Evolutionary conservation across 2,113 vertebrate genomes (phyloP), one percentile per base, ranked within the genome.

Genomic region (Camelus bactrianus): DNA sequence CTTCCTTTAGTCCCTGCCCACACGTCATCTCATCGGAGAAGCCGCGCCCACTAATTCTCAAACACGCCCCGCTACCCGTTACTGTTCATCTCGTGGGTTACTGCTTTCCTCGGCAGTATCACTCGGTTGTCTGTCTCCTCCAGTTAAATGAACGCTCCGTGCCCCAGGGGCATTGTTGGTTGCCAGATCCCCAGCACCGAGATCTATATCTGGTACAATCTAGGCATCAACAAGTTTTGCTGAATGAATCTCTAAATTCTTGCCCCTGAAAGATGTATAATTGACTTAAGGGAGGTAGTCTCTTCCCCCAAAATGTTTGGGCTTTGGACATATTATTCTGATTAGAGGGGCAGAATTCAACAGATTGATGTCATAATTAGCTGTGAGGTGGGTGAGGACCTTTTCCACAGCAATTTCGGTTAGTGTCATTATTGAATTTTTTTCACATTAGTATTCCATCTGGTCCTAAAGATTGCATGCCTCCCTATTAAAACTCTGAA

Each of bases 401-500:
- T 89, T 94, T 88, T 62, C 58, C 24, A 79, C 28, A 60, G 38
- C 70, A 72, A 50, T 95, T 70, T 84, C 81, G 91, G 58, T 48
- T 72, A 6, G 92, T 67, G 67, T 70, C 70, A 86, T 81, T 88
- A 89, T n/a, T 77, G 89, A 86, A 56, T 82, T 62, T 89, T 91
- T 92, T 80, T 89, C 38, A 70, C n/a, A 46, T 86, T 85, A 76
- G 28, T 93, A 90, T 84, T 62, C 56, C 24, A 58, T 22, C 32
- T 86, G 52, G 26, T 79, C 56, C 50, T 79, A 32, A 87, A 94
- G 42, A 87, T 72, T 60, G 26, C 70, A 75, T 90, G 73, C 46
- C 54, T 89, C 67, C 46, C 64, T 75, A 9, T 88, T 92, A 96
- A 90, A 94, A 56, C 64, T 35, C 58, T 84, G 64, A 88, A 92